Evolutionary conservation across 2,888 invertebrate genomes (phyloP), one percentile per base, ranked within the genome.

Genomic region (Hipparchia sbordonii): DNA sequence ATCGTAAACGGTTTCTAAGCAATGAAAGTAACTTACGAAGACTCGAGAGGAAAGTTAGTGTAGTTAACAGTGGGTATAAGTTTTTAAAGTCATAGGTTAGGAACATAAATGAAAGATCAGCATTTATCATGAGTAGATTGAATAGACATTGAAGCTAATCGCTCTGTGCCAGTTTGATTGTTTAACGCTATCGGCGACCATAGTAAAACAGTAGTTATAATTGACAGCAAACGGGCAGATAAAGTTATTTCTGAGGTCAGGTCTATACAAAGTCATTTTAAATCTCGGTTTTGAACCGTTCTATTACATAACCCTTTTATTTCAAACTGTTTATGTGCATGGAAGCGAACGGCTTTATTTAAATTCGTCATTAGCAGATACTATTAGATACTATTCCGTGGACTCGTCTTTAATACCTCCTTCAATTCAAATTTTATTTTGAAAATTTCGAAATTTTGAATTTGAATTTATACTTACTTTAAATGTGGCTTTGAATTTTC

Each of bases 141-240:
- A 66, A 65, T 69, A 69, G 61, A 45, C 39, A 71, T 52, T 54
- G 61, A 48, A 59, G 23, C 33, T 63, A 7, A 75, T 71, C 71
- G 67, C 66, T 75, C 67, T 57, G 72, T 73, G 68, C 65, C 72
- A 69, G 71, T 75, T 74, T 75, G 72, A 76, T 78, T 75, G 72
- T 76, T 73, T 62, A 69, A 54, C 70, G 65, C n/a, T 71, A 74
- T 69, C 74, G 45, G 52, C 46, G 46, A 45, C 33, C 45, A 46
- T 74, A 65, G 71, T 57, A 23, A 23, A 23, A 23, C 23, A 13
- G 57, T 67, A 13, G 57, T 67, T 69, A 69, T 23, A 62, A 4
- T 13, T 13, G 46, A 65, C 6, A 62, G 48, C 51, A 23, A 51
- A 51, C 3, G 48, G 13, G 33, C 51, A 12, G 65, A 65, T 65